Conservation (phyloP, 2,113 vertebrate species). For the Sylvicapra grimmia region DNA sequence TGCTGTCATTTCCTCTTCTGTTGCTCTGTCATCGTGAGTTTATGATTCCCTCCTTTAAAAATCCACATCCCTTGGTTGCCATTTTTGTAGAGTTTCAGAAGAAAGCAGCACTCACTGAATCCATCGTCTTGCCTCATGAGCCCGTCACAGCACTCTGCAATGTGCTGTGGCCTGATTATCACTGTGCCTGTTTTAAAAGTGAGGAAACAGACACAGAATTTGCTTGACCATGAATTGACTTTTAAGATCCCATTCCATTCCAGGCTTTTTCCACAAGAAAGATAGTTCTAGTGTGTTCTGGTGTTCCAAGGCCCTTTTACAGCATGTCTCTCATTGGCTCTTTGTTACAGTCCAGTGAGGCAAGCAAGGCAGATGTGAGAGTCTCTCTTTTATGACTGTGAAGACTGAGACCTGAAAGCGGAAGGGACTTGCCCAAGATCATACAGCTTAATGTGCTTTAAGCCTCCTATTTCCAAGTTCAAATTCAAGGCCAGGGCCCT, state of each 20-base stretch:
- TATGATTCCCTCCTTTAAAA: neutral
- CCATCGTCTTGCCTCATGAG: neutral
- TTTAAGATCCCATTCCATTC: neutral
- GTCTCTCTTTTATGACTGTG: neutral
- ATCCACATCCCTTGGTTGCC: neutral
- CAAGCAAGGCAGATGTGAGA: neutral
- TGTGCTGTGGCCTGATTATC: neutral
- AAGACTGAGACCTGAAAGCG: neutral
- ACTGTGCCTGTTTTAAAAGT: neutral
- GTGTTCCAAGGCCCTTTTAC: neutral
- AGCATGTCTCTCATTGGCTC: neutral
- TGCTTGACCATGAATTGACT: neutral
- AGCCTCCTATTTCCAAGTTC: neutral
- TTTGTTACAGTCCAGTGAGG: neutral
- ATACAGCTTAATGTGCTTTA: neutral
- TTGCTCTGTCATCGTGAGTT: neutral
- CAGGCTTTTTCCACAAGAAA: neutral
- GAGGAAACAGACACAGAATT: neutral
- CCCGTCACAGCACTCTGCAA: neutral
- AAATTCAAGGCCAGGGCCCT: neutral
- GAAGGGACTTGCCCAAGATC: neutral
- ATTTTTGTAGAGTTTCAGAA: neutral
- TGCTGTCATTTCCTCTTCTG: neutral
- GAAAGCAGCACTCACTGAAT: accelerated
- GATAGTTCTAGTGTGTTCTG: neutral